Base-by-base conservation (phyloP, 2,797 vertebrate genomes). In the Acipenser transmontanus region DNA sequence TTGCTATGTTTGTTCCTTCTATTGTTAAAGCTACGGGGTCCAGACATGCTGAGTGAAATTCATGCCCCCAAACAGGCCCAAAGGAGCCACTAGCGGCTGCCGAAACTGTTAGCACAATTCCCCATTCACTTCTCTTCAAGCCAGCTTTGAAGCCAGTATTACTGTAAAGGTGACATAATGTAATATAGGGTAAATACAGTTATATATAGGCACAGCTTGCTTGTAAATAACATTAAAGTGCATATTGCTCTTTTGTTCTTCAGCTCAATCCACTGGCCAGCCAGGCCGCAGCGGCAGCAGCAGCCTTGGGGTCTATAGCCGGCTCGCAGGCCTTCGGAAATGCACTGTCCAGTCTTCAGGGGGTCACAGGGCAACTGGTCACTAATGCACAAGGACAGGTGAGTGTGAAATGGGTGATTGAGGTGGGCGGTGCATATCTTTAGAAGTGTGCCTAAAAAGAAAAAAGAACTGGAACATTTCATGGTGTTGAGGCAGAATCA, bases 371-470 rank as follows among this genome's bases (percentile, higher is more conserved):
- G 76, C 97, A 99, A 82, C 92, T 99, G 69, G 96, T 99, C 88
- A 99, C 96, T 89, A 99, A 99, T 71, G 95, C 96, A 88, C 97
- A 99, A 91, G 96, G 97, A 94, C 97, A 99, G 94, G 97, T 98
- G 85, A 93, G 95, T 84, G 74, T 34, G 34, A 34, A 34, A 34
- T 34, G 34, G 34, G 34, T 34, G 34, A 34, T 34, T 34, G 34
- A 34, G 4, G 34, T 34, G 34, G 34, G 34, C 4, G 34, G 34
- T 34, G 34, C 34, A 34, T 34, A 3, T 34, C 34, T 34, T 34
- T 34, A 34, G 34, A 34, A 34, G 34, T 34, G 34, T 34, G 34
- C 34, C 0, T 34, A 34, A 34, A 34, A 34, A 34, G 34, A 34
- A 34, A 34, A 34, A 17, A 34, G 4, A 34, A 34, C 34, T 34